Evolutionary conservation across 1,140 invertebrate species (phyloP).

Genomic region (Caenorhabditis tropicalis): DNA sequence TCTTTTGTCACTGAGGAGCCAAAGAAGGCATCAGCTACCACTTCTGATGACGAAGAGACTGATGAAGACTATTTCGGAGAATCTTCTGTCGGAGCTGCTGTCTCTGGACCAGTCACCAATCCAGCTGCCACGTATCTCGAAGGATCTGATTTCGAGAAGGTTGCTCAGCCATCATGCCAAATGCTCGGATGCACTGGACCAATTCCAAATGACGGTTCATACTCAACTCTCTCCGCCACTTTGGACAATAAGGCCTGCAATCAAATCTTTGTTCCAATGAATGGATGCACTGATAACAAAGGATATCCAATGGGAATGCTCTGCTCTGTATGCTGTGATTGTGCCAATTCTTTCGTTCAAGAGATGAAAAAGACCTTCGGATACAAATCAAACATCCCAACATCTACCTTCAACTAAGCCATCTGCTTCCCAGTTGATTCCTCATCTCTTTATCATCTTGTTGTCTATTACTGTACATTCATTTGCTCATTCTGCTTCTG

Average conservation of each 20-base stretch:
- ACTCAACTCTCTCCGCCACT: constrained; percentile 53
- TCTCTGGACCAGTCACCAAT: constrained; percentile 61
- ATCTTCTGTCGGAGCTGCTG: constrained; percentile 9
- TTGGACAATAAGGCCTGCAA: constrained; percentile 60
- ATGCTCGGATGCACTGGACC: constrained; percentile 69
- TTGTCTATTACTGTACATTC: neutral
- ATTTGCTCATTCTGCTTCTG: constrained; percentile 4
- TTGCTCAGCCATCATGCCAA: constrained; percentile 57
- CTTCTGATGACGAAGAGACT: neutral
- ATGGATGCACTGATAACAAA: constrained; percentile 61
- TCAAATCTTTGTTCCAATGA: constrained; percentile 69
- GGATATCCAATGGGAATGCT: constrained; percentile 71
- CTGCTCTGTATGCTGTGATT: constrained; percentile 71
- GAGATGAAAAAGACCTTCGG: constrained; percentile 64
- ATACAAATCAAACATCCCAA: constrained; percentile 53
- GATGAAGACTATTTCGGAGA: constrained; percentile 8
- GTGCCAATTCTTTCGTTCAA: constrained; percentile 56
- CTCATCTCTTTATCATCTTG: neutral
- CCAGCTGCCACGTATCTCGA: constrained; percentile 66
- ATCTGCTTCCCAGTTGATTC: neutral
- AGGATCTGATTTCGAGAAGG: constrained; percentile 67
- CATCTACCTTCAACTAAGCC: constrained; percentile 2
- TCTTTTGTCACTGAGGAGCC: constrained; percentile 45
- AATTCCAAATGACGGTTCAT: constrained; percentile 67
- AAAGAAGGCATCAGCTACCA: constrained; percentile 1